phyloP scores from a whole-genome alignment of 2,888 invertebrate species.

The Eledone cirrhosa region DNA sequence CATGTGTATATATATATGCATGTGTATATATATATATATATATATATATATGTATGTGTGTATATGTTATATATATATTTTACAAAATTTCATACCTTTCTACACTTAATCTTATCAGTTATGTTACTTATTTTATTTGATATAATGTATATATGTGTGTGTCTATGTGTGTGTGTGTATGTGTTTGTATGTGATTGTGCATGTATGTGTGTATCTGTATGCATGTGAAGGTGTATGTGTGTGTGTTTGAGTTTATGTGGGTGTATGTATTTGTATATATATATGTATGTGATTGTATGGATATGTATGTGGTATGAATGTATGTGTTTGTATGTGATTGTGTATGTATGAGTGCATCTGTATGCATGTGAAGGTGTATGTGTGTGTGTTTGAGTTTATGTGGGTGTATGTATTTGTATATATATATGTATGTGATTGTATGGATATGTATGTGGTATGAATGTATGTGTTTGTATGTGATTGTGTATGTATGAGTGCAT shows the following conservation, averaged over 20 bases:
- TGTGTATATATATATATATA: background rate
- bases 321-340: background rate
- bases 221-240: background rate
- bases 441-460: constrained; percentile 1
- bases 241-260: background rate
- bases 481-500: no score
- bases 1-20: background rate
- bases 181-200: no score
- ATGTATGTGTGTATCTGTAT: background rate
- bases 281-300: background rate
- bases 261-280: background rate
- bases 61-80: background rate
- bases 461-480: background rate
- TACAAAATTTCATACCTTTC: background rate
- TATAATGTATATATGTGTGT: constrained; percentile 5
- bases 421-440: background rate
- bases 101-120: no score
- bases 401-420: background rate
- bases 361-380: background rate
- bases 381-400: background rate
- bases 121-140: no score
- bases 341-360: background rate
- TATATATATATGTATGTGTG: background rate
- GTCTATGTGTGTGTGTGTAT: background rate
- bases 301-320: background rate